Evolutionary conservation across 2,113 vertebrate species (phyloP), one percentile per base, ranked within the genome.

Genomic region (Tautogolabrus adspersus): DNA sequence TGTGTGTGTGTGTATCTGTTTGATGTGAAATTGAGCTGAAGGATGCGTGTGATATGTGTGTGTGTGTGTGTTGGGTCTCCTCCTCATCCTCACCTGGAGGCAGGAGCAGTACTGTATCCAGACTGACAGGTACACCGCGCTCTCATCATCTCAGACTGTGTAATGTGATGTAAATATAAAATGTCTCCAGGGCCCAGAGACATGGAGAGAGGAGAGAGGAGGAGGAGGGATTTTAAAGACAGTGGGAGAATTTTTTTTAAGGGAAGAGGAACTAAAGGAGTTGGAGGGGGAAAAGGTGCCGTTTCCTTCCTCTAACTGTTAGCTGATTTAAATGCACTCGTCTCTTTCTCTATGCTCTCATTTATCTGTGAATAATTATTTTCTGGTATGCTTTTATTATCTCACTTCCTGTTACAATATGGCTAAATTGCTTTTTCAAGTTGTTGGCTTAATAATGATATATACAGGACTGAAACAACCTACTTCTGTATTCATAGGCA

Each of bases 91-190:
- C 79, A 87, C 85, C 68, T 66, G 72, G 52, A 79, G 73, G 80
- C 51, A 61, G 78, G 8, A 72, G 21, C 57, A 59, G 61, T 15
- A 13, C 42, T 62, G 46, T 59, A 81, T 81, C 0, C 6, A 83
- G 79, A 79, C 81, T 86, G 87, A 79, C 83, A 74, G 83, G 59
- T 72, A 84, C 83, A 86, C 30, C 1, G 44, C 13, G 19, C 78
- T 78, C 72, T 88, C 85, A 76, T 88, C 83, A 79, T 89, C 84
- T 76, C 79, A 58, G 66, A 66, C 71, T 75, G 55, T 59, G 62
- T 86, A 80, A 87, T 74, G 71, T 79, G 75, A 87, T 83, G 81
- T 81, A 79, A 77, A 86, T 82, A 76, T 66, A 62, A 82, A 81
- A 84, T 56, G 70, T 83, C 77, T 73, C 58, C 5, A 7, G 51